Base-by-base conservation (phyloP, 2,113 vertebrate genomes). In the Lophochroa leadbeateri region DNA sequence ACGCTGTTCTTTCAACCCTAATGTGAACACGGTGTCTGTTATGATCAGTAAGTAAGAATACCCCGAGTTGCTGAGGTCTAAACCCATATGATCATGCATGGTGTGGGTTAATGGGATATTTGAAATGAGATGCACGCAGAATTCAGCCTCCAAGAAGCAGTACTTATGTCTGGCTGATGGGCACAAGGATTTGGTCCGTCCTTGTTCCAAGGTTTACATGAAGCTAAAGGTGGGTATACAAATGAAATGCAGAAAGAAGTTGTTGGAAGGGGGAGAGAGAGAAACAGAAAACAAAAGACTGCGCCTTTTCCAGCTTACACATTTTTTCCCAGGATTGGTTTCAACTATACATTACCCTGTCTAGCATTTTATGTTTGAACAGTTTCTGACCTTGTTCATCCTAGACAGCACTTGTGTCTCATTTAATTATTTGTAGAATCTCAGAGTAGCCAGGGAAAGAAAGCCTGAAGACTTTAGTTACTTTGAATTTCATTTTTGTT, bases 1-100 rank as follows among this genome's bases (percentile, higher is more conserved):
- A 57, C 98, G 99, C 81, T 99, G 99, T 92, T 99, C 99, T 88
- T 99, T 99, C 98, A 99, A 99, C 81, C 99, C 99, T 23, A 98
- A 97, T 70, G 99, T 99, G 95, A 99, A 99, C 81, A 99, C 99
- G 0, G 99, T 99, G 58, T 99, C 99, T 63, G 98, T 99, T 92
- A 99, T 99, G 99, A 99, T 99, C 96, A 99, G 99, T 99, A 98
- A 99, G 99, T 99, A 93, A 86, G 95, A 85, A 57, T 25, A 28
- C 50, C 16, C 37, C 20, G 17, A 17, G 47, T 13, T 86, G 31
- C 13, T 82, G 77, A 37, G 29, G 37, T 69, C 68, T 89, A 52
- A 94, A 69, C 19, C 17, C 3, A 0, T 41, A 3, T 27, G 46
- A 6, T 21, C 41, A 7, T 14, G n/a, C 2, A 5, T 29, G 23